A percentile compares a stretch with the other conserved stretches of the same genome.
phyloP scores from a whole-genome alignment of 2,113 vertebrate genomes.

The Caloenas nicobarica region DNA sequence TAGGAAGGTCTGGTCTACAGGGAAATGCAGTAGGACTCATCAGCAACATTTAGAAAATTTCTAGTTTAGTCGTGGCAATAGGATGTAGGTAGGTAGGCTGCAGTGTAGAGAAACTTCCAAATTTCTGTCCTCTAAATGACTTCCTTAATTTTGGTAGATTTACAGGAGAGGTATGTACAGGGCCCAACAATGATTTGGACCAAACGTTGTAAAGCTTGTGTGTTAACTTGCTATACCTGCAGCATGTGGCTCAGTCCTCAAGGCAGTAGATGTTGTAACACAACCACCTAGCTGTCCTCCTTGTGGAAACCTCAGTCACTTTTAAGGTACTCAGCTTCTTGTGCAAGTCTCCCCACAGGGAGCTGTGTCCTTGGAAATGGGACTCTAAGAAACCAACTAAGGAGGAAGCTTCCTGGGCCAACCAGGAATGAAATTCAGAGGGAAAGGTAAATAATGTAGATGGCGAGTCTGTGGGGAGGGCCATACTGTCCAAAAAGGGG shows the following conservation, averaged over 20 bases:
- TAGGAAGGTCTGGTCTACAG: not conserved
- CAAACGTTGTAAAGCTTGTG: not conserved
- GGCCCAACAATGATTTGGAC: not conserved
- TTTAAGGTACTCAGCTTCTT: not conserved
- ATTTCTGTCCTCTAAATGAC: not conserved
- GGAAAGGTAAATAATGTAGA: not conserved
- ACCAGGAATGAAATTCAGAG: not conserved
- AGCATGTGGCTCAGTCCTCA: not conserved
- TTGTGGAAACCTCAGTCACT: too few species aligned
- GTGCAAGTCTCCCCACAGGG: rapidly evolving
- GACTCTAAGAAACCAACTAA: not conserved
- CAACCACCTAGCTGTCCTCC: not conserved
- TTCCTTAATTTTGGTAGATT: not conserved
- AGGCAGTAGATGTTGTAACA: not conserved
- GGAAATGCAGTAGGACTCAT: not conserved
- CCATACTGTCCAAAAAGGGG: not conserved
- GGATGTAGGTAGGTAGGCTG: not conserved
- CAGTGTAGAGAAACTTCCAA: not conserved
- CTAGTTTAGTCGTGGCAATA: not conserved
- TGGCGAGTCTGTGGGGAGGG: not conserved
- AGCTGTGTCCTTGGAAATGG: not conserved
- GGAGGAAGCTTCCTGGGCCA: not conserved
- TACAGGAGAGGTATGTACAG: not conserved
- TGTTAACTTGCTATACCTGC: not conserved
- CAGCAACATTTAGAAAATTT: not conserved